These are phyloP conservation scores for Amphipyra berbera DNA, from an alignment of 2,888 invertebrate species.

Conservation along the genomic window DNA sequence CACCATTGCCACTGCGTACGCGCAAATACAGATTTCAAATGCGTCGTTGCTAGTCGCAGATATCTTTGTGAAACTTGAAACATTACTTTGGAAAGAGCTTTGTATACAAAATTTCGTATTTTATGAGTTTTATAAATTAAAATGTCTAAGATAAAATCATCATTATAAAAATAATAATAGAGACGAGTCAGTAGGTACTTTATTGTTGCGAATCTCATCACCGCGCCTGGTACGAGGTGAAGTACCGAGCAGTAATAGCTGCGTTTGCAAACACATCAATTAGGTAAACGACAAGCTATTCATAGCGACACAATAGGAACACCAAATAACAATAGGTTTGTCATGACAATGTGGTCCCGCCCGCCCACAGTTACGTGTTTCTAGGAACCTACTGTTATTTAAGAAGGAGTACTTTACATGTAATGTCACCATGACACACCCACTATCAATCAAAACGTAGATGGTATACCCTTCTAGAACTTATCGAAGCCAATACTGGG, in stretches of 20 bases:
- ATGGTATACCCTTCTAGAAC: neutral
- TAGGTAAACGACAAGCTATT: constrained; percentile 51
- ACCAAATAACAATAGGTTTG: constrained; percentile 48
- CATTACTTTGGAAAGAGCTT: neutral
- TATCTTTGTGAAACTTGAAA: constrained; percentile 22
- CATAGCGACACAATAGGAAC: constrained; percentile 46
- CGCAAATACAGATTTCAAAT: constrained; percentile 11
- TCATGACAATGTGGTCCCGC: constrained; percentile 42
- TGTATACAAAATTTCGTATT: neutral
- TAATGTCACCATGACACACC: constrained; percentile 14
- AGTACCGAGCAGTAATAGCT: constrained; percentile 34
- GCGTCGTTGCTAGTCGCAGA: constrained; percentile 1
- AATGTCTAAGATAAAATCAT: constrained; percentile 2
- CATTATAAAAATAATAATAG: constrained; percentile 14
- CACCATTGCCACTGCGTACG: constrained; percentile 6
- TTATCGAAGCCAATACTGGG: no score
- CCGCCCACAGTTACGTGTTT: constrained; percentile 40
- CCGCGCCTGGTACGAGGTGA: constrained; percentile 21
- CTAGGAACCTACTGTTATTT: constrained; percentile 28
- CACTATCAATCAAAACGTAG: constrained; percentile 8
- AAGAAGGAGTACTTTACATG: constrained; percentile 20
- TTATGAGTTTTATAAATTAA: neutral
- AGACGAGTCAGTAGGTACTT: neutral
- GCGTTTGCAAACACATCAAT: constrained; percentile 44
- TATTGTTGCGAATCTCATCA: constrained; percentile 18